Evolutionary conservation across 2,113 vertebrate genomes (phyloP), one percentile per base, ranked within the genome.

Genomic region (Xiphophorus maculatus): DNA sequence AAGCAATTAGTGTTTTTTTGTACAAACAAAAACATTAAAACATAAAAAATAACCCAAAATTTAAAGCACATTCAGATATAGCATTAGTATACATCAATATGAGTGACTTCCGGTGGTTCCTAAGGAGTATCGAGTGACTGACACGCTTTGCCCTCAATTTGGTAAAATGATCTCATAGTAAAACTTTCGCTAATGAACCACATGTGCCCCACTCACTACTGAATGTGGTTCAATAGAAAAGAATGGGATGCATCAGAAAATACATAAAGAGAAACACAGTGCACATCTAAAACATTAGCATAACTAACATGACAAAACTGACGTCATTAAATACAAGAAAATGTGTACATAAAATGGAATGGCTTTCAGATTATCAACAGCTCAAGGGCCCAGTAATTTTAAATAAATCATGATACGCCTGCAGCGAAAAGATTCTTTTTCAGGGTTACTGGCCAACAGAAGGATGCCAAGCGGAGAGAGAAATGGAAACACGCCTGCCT

Each of bases 381-480:
- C 93, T 94, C 91, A 78, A 89, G 91, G 92, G 92, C 85, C 91
- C 80, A 81, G 87, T 87, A 83, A 94, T 93, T 94, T 91, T 93
- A 93, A 94, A 95, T 94, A 95, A 95, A 94, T 94, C 92, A 94
- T 94, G 91, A 94, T 87, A 64, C 15, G 94, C 94, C 94, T 93
- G 87, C 70, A 94, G 94, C 93, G 83, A 93, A 91, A 88, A 90
- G 89, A 81, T 86, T 87, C 88, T 93, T 92, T 92, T 93, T 91
- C 92, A 91, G 88, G 91, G 91, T 89, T 90, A 89, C 89, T 62
- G 82, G 81, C 68, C 89, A 89, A 90, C 85, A 87, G 80, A 86
- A 89, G 87, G 87, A 89, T 82, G 84, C 82, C 91, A 88, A 83
- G 84, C 37, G 51, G 51, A 73, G 84, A 71, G 77, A 83, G 71